Base-by-base conservation (phyloP, 2,113 vertebrate species). In the Struthio camelus region DNA sequence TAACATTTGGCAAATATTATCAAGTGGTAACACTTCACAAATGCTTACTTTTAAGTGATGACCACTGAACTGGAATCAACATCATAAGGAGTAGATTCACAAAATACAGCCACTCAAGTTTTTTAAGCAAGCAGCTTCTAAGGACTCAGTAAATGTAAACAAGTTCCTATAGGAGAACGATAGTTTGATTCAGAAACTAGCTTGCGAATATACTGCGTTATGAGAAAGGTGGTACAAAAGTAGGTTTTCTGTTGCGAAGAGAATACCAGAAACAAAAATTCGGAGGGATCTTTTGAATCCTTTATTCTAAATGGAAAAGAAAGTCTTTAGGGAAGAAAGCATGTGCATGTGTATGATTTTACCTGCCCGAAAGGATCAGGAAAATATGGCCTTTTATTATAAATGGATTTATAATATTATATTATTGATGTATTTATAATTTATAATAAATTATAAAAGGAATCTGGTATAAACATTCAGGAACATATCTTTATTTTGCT, bases 101-200 rank as follows among this genome's bases (percentile, higher is more conserved):
- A 79, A 75, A 79, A 70, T 58, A 19, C 14, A 76, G 30, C 42
- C 9, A 12, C 1, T 0, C 0, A 0, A 78, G 18, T 15, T n/a
- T 87, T 76, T 53, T n/a, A 67, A 10, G 27, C 19, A 73, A 77
- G 64, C 6, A 70, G n/a, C 56, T 71, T 85, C 62, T 56, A 42
- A 81, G 54, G 19, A 42, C 6, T 44, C 8, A 11, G 16, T 27
- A 19, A 15, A 23, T 70, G 30, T 6, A 62, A 80, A 40, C 25
- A 62, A 85, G 23, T 14, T 90, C 34, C 71, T 16, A 34, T 44
- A 14, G 40, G 23, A 75, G 71, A 53, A 65, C 44, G 6, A 34
- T n/a, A 3, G 4, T 72, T 83, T 53, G 6, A 4, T 36, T 38
- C 32, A 83, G 28, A 18, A 62, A 9, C 5, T 85, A 30, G 5